Evolutionary conservation across 2,797 vertebrate genomes (phyloP), one percentile per base, ranked within the genome.

Genomic region (Falco peregrinus): DNA sequence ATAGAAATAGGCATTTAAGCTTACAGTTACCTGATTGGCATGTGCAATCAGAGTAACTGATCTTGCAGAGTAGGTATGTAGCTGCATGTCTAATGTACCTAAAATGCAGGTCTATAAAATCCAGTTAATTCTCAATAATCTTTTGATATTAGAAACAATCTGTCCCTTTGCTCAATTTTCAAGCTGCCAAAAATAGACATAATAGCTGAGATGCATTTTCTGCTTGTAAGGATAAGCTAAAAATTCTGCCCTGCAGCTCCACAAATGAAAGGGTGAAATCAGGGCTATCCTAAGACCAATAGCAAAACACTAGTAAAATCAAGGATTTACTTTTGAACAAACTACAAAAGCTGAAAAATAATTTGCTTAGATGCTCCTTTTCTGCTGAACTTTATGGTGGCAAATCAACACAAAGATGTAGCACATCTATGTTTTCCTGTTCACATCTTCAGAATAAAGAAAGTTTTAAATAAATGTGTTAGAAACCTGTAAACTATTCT

Each of bases 1-100:
- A 90, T 89, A 87, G 74, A 88, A 93, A 84, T 81, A 70, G n/a
- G 7, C 16, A 53, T 48, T 84, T 94, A 81, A 94, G 22, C 39
- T 21, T 82, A 45, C 51, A 74, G 37, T 63, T 82, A 70, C 60
- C 41, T 70, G 70, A 90, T 35, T 92, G 77, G 84, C 29, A 41
- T 79, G 17, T 90, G 18, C 37, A 91, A 82, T 88, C 63, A 87
- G 7, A 11, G 39, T 68, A 83, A 87, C 37, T 68, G 45, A 56
- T 87, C 43, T 76, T 81, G 13, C 13, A 60, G 16, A 50, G 16
- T 54, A 87, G 29, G 14, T 48, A 53, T 57, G 47, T 43, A 86
- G 37, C 18, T 81, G 19, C 47, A 61, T 81, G 47, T 60, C 20
- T 71, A 47, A 84, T 47, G 50, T 16, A 48, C 45, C 22, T 63